Conservation (phyloP, 2,113 vertebrate species). For the Phylloscopus trochiloides region DNA sequence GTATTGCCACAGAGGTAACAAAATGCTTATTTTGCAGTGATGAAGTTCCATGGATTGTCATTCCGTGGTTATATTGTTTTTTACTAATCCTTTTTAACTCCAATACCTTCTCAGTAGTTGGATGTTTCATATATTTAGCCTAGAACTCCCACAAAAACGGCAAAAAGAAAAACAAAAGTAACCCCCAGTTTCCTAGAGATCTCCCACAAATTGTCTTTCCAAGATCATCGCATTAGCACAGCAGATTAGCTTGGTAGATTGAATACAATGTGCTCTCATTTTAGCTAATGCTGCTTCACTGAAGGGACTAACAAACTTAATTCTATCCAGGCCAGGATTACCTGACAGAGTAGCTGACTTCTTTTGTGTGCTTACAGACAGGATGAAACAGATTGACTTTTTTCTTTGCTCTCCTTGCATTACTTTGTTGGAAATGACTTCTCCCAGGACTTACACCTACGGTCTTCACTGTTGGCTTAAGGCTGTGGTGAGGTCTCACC, state of each 20-base stretch:
- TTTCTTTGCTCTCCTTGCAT: not conserved
- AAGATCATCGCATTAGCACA: not conserved
- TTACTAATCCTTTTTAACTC: not conserved
- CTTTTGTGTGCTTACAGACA: not conserved
- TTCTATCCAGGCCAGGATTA: constrained; percentile 29
- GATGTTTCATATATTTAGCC: not conserved
- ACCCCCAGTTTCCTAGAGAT: not conserved
- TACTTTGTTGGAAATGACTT: not conserved
- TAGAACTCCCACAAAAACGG: not conserved
- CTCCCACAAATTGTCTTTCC: not conserved
- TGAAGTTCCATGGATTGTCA: not conserved
- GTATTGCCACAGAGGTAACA: not conserved
- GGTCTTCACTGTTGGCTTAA: not conserved
- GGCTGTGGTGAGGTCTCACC: not conserved
- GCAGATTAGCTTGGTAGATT: constrained; percentile 17
- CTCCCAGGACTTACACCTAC: not conserved
- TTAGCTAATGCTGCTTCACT: constrained; percentile 25
- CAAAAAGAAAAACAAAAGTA: not conserved
- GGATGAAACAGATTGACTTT: not conserved
- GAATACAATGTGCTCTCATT: constrained; percentile 1
- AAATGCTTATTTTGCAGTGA: not conserved
- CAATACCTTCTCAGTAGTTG: not conserved
- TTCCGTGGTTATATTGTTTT: not conserved
- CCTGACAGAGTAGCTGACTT: not conserved
- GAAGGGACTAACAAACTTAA: constrained; percentile 30